Percentiles rank a stretch among this genome's conserved stretches.
Evolutionary conservation across 2,113 vertebrate genomes (phyloP).

Genomic region (Proterorhinus semilunaris): DNA sequence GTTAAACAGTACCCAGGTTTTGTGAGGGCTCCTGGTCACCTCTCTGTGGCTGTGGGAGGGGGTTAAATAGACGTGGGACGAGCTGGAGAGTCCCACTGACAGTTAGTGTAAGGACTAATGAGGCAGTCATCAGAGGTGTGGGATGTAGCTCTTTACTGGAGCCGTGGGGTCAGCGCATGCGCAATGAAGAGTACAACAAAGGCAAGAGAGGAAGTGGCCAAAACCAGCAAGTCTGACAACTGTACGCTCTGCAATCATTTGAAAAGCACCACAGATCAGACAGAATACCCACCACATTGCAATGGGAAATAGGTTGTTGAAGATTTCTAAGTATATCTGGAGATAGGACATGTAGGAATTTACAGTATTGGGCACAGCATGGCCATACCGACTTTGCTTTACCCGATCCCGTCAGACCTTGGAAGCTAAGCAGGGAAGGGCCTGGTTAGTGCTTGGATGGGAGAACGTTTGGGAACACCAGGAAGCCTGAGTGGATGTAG

Average conservation of each 20-base stretch:
- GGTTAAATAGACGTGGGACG: conserved; percentile 58
- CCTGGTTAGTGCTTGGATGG: too few relatives aligned
- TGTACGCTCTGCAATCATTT: conserved; percentile 67
- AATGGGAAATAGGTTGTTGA: conserved; percentile 62
- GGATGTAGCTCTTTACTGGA: conserved; percentile 70
- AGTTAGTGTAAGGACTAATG: conserved; percentile 70
- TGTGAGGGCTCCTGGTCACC: conserved; percentile 48
- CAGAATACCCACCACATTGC: conserved; percentile 69
- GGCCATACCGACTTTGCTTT: too few relatives aligned
- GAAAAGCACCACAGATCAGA: conserved; percentile 55
- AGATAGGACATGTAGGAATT: too few relatives aligned
- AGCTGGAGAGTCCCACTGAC: conserved; percentile 53
- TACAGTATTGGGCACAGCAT: too few relatives aligned
- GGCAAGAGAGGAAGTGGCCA: conserved; percentile 51
- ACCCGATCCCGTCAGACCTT: too few relatives aligned
- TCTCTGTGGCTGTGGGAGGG: conserved; percentile 58
- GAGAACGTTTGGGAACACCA: too few relatives aligned
- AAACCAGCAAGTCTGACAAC: conserved; percentile 63
- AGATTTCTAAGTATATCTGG: too few relatives aligned
- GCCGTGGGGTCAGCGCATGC: conserved; percentile 65
- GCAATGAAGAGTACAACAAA: conserved; percentile 77
- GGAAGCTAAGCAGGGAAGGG: too few relatives aligned
- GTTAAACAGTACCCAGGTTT: conserved; percentile 59
- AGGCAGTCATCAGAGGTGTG: conserved; percentile 80
- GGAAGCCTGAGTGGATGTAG: too few relatives aligned